Evolutionary conservation across 2,888 invertebrate genomes (phyloP).

Genomic region (Tetropium fuscum): DNA sequence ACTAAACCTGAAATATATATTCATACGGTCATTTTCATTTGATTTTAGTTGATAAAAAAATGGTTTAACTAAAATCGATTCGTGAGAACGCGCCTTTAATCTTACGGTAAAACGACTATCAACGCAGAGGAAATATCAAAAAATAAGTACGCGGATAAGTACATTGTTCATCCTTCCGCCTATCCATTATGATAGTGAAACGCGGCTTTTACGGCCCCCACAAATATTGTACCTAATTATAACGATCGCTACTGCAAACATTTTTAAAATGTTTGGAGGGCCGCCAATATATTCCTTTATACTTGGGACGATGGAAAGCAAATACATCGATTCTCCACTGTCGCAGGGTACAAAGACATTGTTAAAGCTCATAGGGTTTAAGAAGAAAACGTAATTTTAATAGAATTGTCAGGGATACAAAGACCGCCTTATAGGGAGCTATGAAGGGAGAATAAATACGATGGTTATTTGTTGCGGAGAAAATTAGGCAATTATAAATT

Average conservation of each 20-base stretch:
- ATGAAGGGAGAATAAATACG: neutral
- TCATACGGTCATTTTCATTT: no score
- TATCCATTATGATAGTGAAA: no score
- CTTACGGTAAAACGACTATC: no score
- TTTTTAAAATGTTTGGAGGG: slow-evolving; percentile 17
- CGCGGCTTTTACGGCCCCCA: no score
- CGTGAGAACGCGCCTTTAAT: no score
- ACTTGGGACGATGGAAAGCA: slow-evolving; percentile 22
- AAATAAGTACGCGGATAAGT: no score
- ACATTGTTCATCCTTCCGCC: no score
- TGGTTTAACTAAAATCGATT: no score
- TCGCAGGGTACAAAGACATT: neutral
- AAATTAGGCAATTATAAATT: neutral
- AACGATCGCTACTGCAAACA: neutral
- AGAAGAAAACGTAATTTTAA: slow-evolving; percentile 1
- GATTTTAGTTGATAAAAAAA: no score
- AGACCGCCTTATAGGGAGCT: neutral
- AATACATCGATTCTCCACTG: slow-evolving; percentile 12
- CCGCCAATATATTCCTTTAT: slow-evolving; percentile 28
- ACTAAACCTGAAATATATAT: no score
- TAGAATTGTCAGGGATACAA: slow-evolving; percentile 5
- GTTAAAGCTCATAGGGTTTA: neutral
- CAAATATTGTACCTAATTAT: neutral
- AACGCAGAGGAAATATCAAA: no score
- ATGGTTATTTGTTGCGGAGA: neutral